Base-by-base conservation (phyloP, 2,888 invertebrate species). In the Hemaris fuciformis region DNA sequence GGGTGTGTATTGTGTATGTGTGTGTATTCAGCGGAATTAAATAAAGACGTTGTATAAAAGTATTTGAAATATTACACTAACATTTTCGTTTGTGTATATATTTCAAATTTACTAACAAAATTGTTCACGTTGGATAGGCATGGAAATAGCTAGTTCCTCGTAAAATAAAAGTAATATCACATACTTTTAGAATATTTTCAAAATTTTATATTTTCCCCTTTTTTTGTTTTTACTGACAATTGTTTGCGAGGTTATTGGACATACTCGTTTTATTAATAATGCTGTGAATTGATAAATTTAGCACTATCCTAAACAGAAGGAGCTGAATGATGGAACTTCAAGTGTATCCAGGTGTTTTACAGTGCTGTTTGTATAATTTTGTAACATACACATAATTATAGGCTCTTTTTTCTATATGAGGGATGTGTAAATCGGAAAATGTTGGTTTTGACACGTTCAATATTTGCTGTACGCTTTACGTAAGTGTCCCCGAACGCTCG, bases 381-480 rank as follows among this genome's bases (percentile, higher is more conserved):
- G 66, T 70, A 65, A 68, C 69, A 67, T 64, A 59, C 57, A 70
- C 61, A 66, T 70, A 65, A 65, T 65, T 66, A 48, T 41, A 8
- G 8, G 23, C 66, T 70, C 53, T 31, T 67, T 70, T 68, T 63
- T 64, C 73, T 70, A 22, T 73, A 73, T 60, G 67, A 67, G 70
- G 74, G 59, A 66, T 64, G 82, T 81, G 83, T 77, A 73, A 84
- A 83, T 76, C 73, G 71, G 69, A 75, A 71, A 66, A 71, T 84
- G 79, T 84, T 84, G 79, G 70, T 81, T 84, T 86, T 87, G 71
- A 80, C 87, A 83, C 83, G 75, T 81, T 70, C 72, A 66, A 70
- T 81, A 73, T 83, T 83, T 84, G 75, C 75, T 72, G 71, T 80
- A 75, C 73, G 73, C 71, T 81, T 81, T 75, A 76, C 74, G 75